Evolutionary conservation across 2,888 invertebrate species (phyloP).

Genomic region (Chrysodeixis includens): DNA sequence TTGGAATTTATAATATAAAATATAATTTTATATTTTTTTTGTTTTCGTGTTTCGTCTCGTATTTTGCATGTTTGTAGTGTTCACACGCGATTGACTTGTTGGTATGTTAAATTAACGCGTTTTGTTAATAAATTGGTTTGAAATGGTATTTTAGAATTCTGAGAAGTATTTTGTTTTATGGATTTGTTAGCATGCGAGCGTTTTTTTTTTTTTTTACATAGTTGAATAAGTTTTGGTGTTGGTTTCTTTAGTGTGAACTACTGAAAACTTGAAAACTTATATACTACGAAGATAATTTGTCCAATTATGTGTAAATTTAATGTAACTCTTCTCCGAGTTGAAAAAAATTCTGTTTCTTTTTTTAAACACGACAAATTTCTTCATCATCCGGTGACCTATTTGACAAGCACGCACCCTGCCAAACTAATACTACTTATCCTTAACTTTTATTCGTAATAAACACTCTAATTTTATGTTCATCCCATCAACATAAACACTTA

Average conservation of each 20-base stretch:
- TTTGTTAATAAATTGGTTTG: slow-evolving; percentile 12
- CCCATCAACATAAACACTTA: background rate
- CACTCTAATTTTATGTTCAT: background rate
- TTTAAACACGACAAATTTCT: no score
- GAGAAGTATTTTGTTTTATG: slow-evolving; percentile 16
- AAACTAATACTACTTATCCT: slow-evolving; percentile 7
- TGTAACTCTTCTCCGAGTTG: no score
- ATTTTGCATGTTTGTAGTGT: slow-evolving; percentile 35
- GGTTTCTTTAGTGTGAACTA: no score
- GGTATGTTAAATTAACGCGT: slow-evolving; percentile 25
- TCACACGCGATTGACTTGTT: slow-evolving; percentile 44
- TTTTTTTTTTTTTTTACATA: background rate
- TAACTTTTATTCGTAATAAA: background rate
- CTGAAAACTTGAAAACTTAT: no score
- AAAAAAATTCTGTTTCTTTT: no score
- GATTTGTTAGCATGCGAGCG: background rate
- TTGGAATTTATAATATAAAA: slow-evolving; percentile 42
- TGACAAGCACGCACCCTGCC: no score
- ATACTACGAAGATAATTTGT: no score
- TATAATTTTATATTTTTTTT: slow-evolving; percentile 13
- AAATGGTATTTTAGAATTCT: slow-evolving; percentile 18
- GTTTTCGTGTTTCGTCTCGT: slow-evolving; percentile 29
- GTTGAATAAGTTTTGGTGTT: no score
- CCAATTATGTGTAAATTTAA: no score
- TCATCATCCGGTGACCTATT: no score